phyloP scores from a whole-genome alignment of 2,113 vertebrate genomes.

The Aramus guarauna region DNA sequence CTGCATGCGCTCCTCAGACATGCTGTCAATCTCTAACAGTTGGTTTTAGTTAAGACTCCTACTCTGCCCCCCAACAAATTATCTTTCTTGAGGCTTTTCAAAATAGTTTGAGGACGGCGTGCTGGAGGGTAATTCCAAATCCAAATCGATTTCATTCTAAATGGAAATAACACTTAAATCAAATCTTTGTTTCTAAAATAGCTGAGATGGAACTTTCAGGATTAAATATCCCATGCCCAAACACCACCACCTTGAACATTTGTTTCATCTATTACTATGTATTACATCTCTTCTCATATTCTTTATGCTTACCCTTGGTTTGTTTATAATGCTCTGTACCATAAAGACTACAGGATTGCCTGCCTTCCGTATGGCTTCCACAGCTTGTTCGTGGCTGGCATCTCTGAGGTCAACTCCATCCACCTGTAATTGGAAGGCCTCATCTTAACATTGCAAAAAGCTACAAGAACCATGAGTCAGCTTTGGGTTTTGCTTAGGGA shows the following conservation, averaged over 20 bases:
- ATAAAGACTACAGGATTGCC: conserved; percentile 93
- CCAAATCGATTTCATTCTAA: conserved; percentile 43
- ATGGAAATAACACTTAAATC: conserved; percentile 56
- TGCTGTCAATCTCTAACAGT: conserved; percentile 32
- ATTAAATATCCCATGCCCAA: conserved; percentile 37
- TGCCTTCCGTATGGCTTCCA: conserved; percentile 96
- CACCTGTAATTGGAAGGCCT: conserved; percentile 87
- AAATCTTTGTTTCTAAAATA: conserved; percentile 28
- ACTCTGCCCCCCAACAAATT: conserved; percentile 37
- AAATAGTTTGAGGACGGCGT: conserved; percentile 42
- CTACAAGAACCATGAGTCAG: conserved; percentile 49
- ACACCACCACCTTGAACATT: conserved; percentile 24
- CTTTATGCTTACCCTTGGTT: conserved; percentile 84
- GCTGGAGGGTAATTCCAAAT: conserved; percentile 40
- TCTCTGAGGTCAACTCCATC: conserved; percentile 94
- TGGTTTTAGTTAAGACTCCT: conserved; percentile 37
- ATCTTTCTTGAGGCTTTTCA: conserved; percentile 57
- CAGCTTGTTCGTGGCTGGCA: conserved; percentile 96
- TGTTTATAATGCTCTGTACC: conserved; percentile 94
- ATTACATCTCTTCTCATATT: conserved; percentile 44
- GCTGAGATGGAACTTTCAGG: conserved; percentile 32
- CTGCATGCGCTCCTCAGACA: conserved; percentile 37
- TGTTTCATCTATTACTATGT: conserved; percentile 4
- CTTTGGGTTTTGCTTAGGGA: conserved; percentile 6
- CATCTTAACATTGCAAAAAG: conserved; percentile 71